Evolutionary conservation across 1,140 invertebrate species (phyloP).

Genomic region (Hydropsyche tenuis): DNA sequence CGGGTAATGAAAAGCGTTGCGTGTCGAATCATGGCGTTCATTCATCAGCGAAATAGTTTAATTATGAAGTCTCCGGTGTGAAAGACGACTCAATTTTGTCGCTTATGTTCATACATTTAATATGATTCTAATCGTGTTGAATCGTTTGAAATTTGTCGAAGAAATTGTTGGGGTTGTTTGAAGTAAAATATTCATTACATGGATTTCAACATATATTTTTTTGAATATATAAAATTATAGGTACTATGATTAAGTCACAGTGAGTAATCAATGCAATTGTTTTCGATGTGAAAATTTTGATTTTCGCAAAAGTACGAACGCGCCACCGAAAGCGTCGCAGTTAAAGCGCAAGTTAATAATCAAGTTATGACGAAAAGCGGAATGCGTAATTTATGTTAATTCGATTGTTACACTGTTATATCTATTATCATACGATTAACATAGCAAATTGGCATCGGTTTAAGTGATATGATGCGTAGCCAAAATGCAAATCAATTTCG

Average conservation of each 20-base stretch:
- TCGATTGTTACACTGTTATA: conserved; percentile 31
- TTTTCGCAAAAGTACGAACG: neutral
- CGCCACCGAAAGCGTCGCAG: neutral
- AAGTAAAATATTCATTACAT: no score
- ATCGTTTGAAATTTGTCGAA: no score
- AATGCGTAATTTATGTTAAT: conserved; percentile 37
- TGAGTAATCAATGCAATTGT: no score
- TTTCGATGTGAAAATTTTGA: no score
- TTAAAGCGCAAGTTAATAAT: neutral
- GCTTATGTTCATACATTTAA: no score
- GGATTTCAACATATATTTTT: no score
- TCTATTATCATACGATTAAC: conserved; percentile 43
- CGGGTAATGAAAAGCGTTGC: conserved; percentile 4
- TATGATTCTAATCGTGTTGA: no score
- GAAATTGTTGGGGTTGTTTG: no score
- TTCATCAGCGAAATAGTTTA: conserved; percentile 14
- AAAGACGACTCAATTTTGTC: conserved; percentile 2
- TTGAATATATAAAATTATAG: no score
- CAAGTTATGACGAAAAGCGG: conserved; percentile 10
- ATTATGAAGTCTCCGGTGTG: neutral
- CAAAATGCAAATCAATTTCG: conserved; percentile 36
- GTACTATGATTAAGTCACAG: no score
- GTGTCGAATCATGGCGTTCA: conserved; percentile 3
- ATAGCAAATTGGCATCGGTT: conserved; percentile 45
- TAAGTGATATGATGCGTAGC: conserved; percentile 39